Conservation (phyloP, 37 sponge, comb jelly and placozoan genomes). For the Hexactinellida sp. region DNA sequence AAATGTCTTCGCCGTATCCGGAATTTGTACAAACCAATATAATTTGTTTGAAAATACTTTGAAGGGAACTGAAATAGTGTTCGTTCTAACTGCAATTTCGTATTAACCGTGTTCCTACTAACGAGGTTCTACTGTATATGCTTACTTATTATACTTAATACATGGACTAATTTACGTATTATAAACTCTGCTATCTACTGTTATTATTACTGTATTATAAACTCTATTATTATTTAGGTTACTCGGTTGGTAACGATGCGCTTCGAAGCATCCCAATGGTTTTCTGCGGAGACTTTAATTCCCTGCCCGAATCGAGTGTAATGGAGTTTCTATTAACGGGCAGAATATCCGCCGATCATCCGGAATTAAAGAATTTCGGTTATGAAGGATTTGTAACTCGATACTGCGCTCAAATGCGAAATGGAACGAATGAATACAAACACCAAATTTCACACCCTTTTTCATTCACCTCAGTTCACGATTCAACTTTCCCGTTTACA, state of each 20-base stretch:
- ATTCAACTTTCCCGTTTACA: conserved; percentile 47
- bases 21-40: too few relatives aligned
- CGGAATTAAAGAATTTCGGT: conserved; percentile 48
- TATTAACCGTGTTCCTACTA: too few relatives aligned
- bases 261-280: conserved; percentile 64
- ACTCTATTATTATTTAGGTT: not conserved
- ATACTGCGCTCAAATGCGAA: conserved; percentile 29
- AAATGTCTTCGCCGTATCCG: too few relatives aligned
- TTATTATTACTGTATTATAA: too few relatives aligned
- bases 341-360: conserved; percentile 47
- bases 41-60: too few relatives aligned
- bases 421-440: conserved; percentile 26
- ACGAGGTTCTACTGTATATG: too few relatives aligned
- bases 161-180: too few relatives aligned
- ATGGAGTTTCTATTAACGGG: conserved; percentile 67
- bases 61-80: too few relatives aligned
- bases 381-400: conserved; percentile 71
- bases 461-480: conserved; percentile 56
- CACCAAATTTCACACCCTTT: conserved; percentile 68
- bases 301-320: conserved; percentile 89
- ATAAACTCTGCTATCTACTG: too few relatives aligned
- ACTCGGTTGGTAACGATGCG: not conserved
- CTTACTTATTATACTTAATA: too few relatives aligned
- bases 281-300: conserved; percentile 85
- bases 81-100: too few relatives aligned